Evolutionary conservation across 2,888 invertebrate genomes (phyloP).

Genomic region (Drosophila emarginata): DNA sequence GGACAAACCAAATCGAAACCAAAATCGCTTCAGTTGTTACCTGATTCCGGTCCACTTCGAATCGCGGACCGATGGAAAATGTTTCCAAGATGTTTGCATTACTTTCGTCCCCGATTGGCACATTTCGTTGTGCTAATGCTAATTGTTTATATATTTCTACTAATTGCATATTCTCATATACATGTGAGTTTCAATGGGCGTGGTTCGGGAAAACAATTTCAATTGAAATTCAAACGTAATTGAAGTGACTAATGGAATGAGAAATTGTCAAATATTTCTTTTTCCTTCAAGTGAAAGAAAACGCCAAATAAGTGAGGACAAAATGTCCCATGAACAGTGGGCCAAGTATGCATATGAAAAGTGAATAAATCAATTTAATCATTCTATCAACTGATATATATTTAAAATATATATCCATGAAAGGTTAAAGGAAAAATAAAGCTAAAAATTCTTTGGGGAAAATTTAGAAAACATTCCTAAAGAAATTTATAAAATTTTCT

Average conservation of each 20-base stretch:
- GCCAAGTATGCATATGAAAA: not conserved
- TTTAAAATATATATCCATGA: no score
- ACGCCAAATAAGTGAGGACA: not conserved
- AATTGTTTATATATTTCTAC: constrained; percentile 39
- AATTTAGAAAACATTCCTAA: no score
- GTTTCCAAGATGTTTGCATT: not conserved
- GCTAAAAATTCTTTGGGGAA: no score
- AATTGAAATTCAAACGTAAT: constrained; percentile 19
- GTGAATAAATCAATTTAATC: no score
- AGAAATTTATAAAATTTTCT: no score
- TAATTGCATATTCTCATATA: constrained; percentile 27
- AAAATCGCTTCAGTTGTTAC: not conserved
- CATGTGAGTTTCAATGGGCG: constrained; percentile 39
- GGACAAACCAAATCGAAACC: not conserved
- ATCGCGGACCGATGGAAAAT: not conserved
- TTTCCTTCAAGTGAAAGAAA: constrained; percentile 20
- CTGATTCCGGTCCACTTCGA: not conserved
- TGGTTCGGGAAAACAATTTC: not conserved
- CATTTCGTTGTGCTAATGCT: constrained; percentile 24
- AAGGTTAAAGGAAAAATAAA: no score
- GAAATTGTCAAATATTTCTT: constrained; percentile 49
- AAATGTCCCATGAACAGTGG: constrained; percentile 24
- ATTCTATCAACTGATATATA: no score
- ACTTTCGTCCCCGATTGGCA: constrained; percentile 21
- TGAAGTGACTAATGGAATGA: constrained; percentile 56